phyloP scores from a whole-genome alignment of 92 coral and sea anemone species.

The Epizoanthus rinbou region DNA sequence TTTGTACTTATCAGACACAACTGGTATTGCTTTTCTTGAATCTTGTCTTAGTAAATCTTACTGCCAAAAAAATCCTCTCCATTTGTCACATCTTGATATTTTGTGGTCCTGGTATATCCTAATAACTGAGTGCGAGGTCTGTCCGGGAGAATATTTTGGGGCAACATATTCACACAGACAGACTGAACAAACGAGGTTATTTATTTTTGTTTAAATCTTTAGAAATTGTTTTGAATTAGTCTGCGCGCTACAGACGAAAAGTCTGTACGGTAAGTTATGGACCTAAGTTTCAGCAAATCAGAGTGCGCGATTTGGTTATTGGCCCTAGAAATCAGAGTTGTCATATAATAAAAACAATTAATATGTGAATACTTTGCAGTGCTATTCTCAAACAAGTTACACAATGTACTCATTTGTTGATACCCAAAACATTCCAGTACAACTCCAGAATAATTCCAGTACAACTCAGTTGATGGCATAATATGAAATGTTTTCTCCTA shows the following conservation, averaged over 20 bases:
- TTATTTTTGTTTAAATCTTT: neutral
- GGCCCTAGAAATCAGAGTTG: too few species aligned
- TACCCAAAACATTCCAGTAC: constrained; percentile 40
- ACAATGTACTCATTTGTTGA: constrained; percentile 45
- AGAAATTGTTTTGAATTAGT: neutral
- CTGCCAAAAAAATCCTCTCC: constrained; percentile 39
- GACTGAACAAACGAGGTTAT: too few species aligned
- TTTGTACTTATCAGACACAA: constrained; percentile 35
- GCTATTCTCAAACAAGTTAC: constrained; percentile 39
- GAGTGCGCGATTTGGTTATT: too few species aligned
- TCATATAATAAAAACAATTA: too few species aligned
- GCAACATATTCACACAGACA: too few species aligned
- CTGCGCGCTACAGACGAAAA: too few species aligned
- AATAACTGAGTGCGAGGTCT: too few species aligned
- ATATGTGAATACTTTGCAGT: constrained; percentile 29
- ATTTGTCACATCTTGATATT: constrained; percentile 35
- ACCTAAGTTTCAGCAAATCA: too few species aligned
- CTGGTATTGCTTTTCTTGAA: constrained; percentile 40
- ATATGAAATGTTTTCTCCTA: constrained; percentile 41
- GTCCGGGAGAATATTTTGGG: too few species aligned
- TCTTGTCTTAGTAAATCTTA: constrained; percentile 41
- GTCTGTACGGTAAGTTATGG: too few species aligned
- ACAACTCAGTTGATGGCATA: constrained; percentile 38
- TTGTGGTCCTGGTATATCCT: constrained; percentile 1
- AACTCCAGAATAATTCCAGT: constrained; percentile 43